Evolutionary conservation across 2,888 invertebrate species (phyloP).

Genomic region (Trileptium ribeirensis): DNA sequence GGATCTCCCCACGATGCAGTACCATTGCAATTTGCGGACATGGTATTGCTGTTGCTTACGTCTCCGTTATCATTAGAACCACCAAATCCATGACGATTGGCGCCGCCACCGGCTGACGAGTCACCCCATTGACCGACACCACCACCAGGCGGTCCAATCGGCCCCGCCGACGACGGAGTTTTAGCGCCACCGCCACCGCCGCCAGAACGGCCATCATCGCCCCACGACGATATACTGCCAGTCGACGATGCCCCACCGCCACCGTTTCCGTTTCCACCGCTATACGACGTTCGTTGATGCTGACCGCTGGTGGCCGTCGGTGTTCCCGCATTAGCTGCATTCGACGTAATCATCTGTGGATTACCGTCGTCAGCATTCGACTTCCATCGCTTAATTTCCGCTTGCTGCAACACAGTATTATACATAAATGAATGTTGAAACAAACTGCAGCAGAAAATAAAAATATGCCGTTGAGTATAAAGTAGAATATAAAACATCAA

Average conservation of each 20-base stretch:
- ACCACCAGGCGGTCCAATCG: too few species aligned
- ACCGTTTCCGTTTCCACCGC: not conserved
- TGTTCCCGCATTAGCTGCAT: not conserved
- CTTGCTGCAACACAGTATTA: too few species aligned
- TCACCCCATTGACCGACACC: not conserved
- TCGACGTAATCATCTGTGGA: not conserved
- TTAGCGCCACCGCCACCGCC: not conserved
- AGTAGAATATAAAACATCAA: too few species aligned
- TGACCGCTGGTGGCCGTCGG: not conserved
- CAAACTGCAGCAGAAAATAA: too few species aligned
- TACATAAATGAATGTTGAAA: too few species aligned
- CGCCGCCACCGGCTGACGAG: not conserved
- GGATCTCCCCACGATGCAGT: not conserved
- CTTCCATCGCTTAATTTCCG: constrained; percentile 20
- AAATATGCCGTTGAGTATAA: too few species aligned
- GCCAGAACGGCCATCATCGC: not conserved
- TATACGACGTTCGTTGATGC: not conserved
- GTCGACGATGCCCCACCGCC: not conserved
- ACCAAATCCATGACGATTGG: not conserved
- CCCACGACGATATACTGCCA: not conserved
- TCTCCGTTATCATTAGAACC: not conserved
- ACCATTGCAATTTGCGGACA: not conserved
- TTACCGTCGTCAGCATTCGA: constrained; percentile 11
- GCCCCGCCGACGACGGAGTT: not conserved
- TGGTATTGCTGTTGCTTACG: not conserved